A percentile compares a stretch with the other conserved stretches of the same genome.
These are phyloP conservation scores for Plecturocebus donacophilus DNA, from an alignment of 2,113 vertebrate species.

Conservation along the genomic window DNA sequence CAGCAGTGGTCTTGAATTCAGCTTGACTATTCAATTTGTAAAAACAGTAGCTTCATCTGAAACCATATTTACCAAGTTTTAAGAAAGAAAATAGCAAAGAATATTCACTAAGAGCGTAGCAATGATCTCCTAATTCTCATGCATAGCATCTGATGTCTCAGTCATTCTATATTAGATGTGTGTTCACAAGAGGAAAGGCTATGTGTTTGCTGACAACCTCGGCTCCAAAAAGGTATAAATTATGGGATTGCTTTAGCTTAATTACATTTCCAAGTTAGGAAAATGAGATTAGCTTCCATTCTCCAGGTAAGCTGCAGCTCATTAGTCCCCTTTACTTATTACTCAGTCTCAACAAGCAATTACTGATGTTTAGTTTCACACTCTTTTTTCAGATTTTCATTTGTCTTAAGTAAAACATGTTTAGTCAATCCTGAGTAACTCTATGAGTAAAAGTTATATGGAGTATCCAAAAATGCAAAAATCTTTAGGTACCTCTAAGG, in stretches of 20 bases:
- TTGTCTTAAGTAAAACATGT: background rate
- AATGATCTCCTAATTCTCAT: background rate
- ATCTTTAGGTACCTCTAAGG: background rate
- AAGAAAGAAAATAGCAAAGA: background rate
- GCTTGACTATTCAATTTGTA: background rate
- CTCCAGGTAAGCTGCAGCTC: background rate
- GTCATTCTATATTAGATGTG: background rate
- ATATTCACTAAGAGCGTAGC: background rate
- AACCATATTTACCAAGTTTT: background rate
- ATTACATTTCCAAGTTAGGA: background rate
- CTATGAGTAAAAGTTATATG: background rate
- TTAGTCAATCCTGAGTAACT: background rate
- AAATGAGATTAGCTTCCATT: background rate
- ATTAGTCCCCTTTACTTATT: background rate
- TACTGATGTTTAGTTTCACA: background rate
- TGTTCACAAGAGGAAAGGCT: background rate
- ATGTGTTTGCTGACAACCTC: background rate
- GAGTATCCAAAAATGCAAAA: background rate
- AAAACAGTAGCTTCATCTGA: background rate
- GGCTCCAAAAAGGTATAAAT: background rate
- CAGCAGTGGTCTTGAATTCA: background rate
- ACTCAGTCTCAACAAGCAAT: background rate
- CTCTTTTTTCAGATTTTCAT: background rate
- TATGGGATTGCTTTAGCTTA: background rate
- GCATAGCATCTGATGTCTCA: background rate